Evolutionary conservation across 2,888 invertebrate species (phyloP).

Genomic region (Eupelmus urozonus): DNA sequence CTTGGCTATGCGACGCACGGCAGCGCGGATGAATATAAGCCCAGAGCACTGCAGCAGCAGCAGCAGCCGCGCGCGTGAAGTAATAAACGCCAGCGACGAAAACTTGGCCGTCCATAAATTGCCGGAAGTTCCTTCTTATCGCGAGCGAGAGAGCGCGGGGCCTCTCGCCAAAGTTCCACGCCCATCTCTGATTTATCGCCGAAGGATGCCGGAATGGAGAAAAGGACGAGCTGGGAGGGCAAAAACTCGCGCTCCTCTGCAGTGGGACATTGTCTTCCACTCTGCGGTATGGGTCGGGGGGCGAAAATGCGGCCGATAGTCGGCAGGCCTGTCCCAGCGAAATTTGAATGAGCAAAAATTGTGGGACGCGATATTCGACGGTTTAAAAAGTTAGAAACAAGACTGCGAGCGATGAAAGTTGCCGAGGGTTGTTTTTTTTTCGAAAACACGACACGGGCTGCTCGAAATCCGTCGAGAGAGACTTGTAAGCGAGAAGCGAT

Average conservation of each 20-base stretch:
- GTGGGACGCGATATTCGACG: no score
- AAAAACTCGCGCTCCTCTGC: background rate
- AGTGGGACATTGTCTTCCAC: no score
- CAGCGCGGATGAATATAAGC: slow-evolving; percentile 63
- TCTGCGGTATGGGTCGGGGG: no score
- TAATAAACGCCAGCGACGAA: slow-evolving; percentile 68
- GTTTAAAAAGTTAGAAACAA: no score
- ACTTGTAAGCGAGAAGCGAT: no score
- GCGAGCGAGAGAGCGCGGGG: slow-evolving; percentile 23
- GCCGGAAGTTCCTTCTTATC: slow-evolving; percentile 66
- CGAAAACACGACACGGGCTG: no score
- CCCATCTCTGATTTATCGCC: slow-evolving; percentile 55
- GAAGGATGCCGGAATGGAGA: background rate
- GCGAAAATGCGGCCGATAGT: no score
- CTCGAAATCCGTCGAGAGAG: no score
- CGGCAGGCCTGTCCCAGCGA: no score
- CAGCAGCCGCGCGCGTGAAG: slow-evolving; percentile 54
- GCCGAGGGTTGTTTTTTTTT: no score
- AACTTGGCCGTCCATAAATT: slow-evolving; percentile 65
- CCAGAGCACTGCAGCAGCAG: background rate
- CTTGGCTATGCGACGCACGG: slow-evolving; percentile 52
- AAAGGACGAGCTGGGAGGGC: background rate
- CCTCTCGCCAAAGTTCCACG: slow-evolving; percentile 31
- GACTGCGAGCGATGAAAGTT: no score
- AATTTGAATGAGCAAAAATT: no score